Evolutionary conservation across 2,888 invertebrate genomes (phyloP).

Genomic region (Oxycera nigricornis): DNA sequence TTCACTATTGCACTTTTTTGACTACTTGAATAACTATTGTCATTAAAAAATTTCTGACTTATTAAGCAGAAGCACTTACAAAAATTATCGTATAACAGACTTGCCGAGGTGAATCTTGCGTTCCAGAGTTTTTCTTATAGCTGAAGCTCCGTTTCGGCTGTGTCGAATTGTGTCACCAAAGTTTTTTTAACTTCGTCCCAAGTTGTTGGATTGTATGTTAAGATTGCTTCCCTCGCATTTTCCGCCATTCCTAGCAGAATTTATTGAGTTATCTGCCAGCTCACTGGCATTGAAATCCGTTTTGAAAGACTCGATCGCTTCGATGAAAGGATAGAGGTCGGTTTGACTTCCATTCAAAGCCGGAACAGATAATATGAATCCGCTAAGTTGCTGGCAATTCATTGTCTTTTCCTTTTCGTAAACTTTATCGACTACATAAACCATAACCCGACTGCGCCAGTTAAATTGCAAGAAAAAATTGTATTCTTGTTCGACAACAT

Average conservation of each 20-base stretch:
- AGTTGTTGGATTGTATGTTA: not conserved
- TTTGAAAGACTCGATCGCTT: not conserved
- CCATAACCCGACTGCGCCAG: not conserved
- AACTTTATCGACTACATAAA: not conserved
- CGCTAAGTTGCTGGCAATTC: not conserved
- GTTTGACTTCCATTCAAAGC: not conserved
- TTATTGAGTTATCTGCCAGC: not conserved
- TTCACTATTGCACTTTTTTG: no score
- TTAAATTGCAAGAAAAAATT: not conserved
- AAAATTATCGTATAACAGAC: no score
- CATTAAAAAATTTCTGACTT: no score
- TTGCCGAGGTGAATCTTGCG: no score
- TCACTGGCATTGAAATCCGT: not conserved
- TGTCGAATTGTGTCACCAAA: no score
- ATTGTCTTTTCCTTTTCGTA: not conserved
- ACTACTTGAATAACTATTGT: no score
- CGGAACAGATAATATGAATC: not conserved
- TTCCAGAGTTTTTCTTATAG: no score
- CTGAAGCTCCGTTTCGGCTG: not conserved
- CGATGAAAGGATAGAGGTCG: not conserved
- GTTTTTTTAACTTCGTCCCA: slow-evolving; percentile 12
- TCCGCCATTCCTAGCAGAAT: not conserved
- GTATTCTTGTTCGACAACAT: no score
- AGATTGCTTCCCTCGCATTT: not conserved
- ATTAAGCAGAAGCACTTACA: no score